Evolutionary conservation across 2,888 invertebrate species (phyloP).

Genomic region (Dynastes tityus): DNA sequence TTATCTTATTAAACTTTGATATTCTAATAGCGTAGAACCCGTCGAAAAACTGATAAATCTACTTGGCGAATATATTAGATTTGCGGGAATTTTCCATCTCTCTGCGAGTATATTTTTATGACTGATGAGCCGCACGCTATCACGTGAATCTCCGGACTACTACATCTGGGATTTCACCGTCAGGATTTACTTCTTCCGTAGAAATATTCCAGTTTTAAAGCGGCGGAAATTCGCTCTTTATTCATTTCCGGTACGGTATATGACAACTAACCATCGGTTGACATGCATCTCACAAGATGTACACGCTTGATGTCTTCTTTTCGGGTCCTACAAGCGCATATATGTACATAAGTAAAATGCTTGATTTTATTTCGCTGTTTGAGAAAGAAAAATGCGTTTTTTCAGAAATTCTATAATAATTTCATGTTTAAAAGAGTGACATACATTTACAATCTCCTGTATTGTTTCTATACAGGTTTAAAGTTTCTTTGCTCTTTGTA

Average conservation of each 20-base stretch:
- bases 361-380: constrained; percentile 14
- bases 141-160: constrained; percentile 8
- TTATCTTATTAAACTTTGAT: background rate
- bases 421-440: no score
- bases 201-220: constrained; percentile 37
- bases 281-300: constrained; percentile 20
- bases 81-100: background rate
- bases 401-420: background rate
- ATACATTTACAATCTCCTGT: no score
- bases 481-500: no score
- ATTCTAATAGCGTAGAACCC: background rate
- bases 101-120: constrained; percentile 27
- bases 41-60: constrained; percentile 5
- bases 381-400: background rate
- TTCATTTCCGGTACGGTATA: constrained; percentile 37
- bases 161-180: constrained; percentile 6
- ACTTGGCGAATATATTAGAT: constrained; percentile 16
- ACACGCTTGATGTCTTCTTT: constrained; percentile 19
- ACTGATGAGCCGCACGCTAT: constrained; percentile 21
- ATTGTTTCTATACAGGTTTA: no score
- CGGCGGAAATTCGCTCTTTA: constrained; percentile 42
- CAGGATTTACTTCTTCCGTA: constrained; percentile 40
- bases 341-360: constrained; percentile 1
- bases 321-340: background rate
- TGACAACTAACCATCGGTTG: constrained; percentile 39